phyloP scores from a whole-genome alignment of 2,797 vertebrate species.

The Gymnocypris eckloni region DNA sequence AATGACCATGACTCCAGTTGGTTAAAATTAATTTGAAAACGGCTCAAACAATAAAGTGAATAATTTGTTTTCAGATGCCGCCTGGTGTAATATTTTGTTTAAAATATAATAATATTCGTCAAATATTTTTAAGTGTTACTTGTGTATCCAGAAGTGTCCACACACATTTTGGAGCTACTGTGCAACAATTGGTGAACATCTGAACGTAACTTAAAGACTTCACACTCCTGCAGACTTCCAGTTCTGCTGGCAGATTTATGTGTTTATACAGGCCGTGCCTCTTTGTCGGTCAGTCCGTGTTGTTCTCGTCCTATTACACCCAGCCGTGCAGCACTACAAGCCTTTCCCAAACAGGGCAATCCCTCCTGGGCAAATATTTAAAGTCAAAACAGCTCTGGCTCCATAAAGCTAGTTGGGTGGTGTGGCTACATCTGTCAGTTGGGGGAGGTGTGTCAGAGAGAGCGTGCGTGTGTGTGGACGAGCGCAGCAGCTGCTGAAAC shows the following conservation, averaged over 20 bases:
- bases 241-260: constrained; percentile 49
- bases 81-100: not conserved
- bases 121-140: not conserved
- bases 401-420: constrained; percentile 80
- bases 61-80: not conserved
- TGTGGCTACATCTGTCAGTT: constrained; percentile 79
- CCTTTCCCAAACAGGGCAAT: constrained; percentile 66
- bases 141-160: constrained; percentile 7
- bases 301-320: constrained; percentile 41
- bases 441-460: constrained; percentile 62
- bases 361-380: constrained; percentile 85
- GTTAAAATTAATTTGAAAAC: not conserved
- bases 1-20: not conserved
- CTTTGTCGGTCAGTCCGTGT: constrained; percentile 25
- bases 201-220: constrained; percentile 27
- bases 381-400: constrained; percentile 80
- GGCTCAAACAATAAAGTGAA: not conserved
- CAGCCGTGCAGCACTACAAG: constrained; percentile 47
- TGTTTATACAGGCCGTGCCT: constrained; percentile 42
- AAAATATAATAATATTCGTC: not conserved
- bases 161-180: not conserved
- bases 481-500: constrained; percentile 79
- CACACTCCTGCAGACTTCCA: constrained; percentile 41
- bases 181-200: constrained; percentile 15
- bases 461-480: constrained; percentile 58